Conservation (phyloP, 2,113 vertebrate genomes). For the Saguinus imperator region DNA sequence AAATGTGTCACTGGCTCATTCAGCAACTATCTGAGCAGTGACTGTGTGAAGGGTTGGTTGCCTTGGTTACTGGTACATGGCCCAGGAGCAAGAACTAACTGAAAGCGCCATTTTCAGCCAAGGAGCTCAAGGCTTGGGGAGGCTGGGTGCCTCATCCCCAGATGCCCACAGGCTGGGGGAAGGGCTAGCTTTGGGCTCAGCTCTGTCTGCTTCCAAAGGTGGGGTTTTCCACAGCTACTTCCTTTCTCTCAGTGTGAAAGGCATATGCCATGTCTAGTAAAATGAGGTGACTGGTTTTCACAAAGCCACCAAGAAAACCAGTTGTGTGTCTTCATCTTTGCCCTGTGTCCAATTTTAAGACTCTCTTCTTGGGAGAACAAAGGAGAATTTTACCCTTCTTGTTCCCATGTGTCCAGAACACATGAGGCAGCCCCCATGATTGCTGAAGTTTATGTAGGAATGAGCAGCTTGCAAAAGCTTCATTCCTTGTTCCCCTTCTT, state of each 20-base stretch:
- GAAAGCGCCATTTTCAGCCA: neutral
- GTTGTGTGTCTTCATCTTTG: neutral
- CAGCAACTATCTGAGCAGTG: neutral
- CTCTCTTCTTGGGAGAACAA: neutral
- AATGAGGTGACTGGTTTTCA: neutral
- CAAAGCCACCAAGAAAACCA: neutral
- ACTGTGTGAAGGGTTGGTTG: no score
- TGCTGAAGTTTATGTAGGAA: neutral
- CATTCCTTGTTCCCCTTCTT: slow-evolving; percentile 21
- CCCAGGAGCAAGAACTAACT: neutral
- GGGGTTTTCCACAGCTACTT: neutral
- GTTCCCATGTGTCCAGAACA: neutral
- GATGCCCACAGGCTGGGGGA: neutral
- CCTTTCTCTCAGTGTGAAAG: neutral
- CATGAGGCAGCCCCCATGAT: neutral
- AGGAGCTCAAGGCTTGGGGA: neutral
- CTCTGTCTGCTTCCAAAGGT: neutral
- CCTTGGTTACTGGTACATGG: neutral
- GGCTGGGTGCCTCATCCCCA: neutral
- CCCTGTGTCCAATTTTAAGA: slow-evolving; percentile 21
- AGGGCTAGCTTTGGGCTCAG: neutral
- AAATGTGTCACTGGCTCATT: neutral
- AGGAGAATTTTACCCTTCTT: neutral
- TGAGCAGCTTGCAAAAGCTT: neutral
- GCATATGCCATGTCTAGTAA: neutral